These are phyloP conservation scores for Carpatolechia fugitivella DNA, from an alignment of 2,888 invertebrate genomes.

Conservation along the genomic window DNA sequence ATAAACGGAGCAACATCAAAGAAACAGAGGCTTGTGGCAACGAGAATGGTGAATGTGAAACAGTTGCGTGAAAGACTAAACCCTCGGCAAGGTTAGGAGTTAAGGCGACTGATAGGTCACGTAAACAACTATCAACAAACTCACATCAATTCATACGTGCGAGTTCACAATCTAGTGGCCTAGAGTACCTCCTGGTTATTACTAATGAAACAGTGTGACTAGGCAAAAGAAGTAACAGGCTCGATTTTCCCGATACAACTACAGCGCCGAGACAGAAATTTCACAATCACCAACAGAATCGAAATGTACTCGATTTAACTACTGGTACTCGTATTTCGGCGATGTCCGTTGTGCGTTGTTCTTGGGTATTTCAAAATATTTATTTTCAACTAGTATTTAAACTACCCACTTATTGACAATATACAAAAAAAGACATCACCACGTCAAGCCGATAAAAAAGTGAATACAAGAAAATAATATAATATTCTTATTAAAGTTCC, in stretches of 20 bases:
- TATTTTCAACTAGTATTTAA: too few species aligned
- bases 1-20: conserved; percentile 18
- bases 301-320: background rate
- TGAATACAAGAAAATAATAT: too few species aligned
- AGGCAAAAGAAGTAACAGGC: background rate
- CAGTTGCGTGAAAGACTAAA: conserved; percentile 1
- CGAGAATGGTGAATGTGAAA: conserved; percentile 12
- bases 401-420: too few species aligned
- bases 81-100: background rate
- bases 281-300: background rate
- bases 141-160: background rate
- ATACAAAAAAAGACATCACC: too few species aligned
- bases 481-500: too few species aligned
- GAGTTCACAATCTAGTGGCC: background rate
- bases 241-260: background rate
- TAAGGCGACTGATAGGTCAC: background rate
- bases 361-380: too few species aligned
- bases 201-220: background rate
- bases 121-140: conserved; percentile 6
- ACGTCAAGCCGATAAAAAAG: too few species aligned
- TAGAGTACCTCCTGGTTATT: background rate
- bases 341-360: too few species aligned
- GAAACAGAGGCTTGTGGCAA: conserved; percentile 5
- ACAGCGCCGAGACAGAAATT: background rate
- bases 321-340: background rate